phyloP scores from a whole-genome alignment of 2,888 invertebrate genomes.

The Pyralis farinalis region DNA sequence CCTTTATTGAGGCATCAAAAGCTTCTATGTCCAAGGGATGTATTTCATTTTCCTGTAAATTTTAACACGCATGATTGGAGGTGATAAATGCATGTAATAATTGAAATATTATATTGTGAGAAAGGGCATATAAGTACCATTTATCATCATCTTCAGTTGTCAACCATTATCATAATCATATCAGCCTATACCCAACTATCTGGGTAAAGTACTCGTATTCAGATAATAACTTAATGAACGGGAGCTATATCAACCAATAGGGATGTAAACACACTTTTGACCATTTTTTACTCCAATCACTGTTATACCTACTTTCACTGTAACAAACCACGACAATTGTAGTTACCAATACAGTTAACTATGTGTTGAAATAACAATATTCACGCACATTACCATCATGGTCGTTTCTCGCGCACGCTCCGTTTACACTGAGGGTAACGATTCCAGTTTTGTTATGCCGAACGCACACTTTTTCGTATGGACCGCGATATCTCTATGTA shows the following conservation, averaged over 20 bases:
- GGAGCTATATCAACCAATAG: no score
- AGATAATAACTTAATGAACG: no score
- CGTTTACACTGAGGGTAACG: conserved; percentile 32
- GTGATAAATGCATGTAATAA: conserved; percentile 24
- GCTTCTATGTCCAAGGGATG: conserved; percentile 64
- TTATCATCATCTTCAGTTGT: no score
- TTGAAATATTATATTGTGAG: no score
- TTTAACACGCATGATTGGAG: no score
- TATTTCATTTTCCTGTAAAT: conserved; percentile 71
- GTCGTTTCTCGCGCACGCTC: conserved; percentile 44
- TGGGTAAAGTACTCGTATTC: no score
- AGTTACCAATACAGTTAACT: conserved; percentile 12
- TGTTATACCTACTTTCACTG: background rate
- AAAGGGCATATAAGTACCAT: no score
- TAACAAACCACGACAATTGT: background rate
- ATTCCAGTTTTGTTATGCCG: conserved; percentile 22
- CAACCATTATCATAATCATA: no score
- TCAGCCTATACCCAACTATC: no score
- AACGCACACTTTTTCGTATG: conserved; percentile 13
- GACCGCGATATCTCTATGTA: background rate
- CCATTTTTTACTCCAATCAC: background rate
- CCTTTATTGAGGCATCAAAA: conserved; percentile 75
- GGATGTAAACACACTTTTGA: background rate
- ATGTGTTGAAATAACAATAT: conserved; percentile 27
- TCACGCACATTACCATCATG: conserved; percentile 40